phyloP scores from a whole-genome alignment of 2,113 vertebrate species.

The Gopherus flavomarginatus region DNA sequence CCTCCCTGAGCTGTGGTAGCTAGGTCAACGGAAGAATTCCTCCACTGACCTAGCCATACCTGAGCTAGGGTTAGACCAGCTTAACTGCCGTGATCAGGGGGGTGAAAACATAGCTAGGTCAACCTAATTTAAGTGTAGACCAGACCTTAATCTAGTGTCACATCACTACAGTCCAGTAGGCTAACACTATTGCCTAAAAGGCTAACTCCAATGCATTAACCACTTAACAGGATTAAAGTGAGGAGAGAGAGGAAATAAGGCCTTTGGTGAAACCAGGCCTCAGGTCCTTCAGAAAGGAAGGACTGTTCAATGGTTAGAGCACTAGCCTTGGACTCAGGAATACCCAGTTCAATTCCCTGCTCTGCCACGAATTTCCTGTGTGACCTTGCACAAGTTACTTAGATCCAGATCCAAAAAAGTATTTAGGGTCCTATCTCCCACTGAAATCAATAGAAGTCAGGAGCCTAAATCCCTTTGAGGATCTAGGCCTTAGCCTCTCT shows the following conservation, averaged over 20 bases:
- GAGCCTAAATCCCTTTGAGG: not conserved
- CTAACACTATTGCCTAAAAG: not conserved
- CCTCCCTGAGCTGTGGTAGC: too few species aligned
- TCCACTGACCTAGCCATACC: too few species aligned
- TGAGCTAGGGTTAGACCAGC: too few species aligned
- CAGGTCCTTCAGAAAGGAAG: not conserved
- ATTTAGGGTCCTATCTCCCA: too few species aligned
- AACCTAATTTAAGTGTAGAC: too few species aligned
- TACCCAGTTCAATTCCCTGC: not conserved
- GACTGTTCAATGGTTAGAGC: rapidly evolving
- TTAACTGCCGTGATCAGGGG: too few species aligned
- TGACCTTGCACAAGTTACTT: rapidly evolving
- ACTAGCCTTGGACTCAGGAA: rapidly evolving
- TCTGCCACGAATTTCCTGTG: rapidly evolving
- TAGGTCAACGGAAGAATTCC: too few species aligned
- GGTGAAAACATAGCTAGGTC: too few species aligned
- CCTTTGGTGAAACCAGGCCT: not conserved
- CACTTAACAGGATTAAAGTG: not conserved
- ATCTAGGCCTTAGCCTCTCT: not conserved
- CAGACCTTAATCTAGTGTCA: not conserved
- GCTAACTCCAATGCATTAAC: rapidly evolving
- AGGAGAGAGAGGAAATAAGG: not conserved
- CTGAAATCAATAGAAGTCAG: too few species aligned
- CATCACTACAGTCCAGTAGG: not conserved
- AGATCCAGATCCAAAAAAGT: too few species aligned